Percentiles rank a stretch among this genome's conserved stretches.
Evolutionary conservation across 1,140 invertebrate genomes (phyloP).

Genomic region (Sitobion miscanthi): DNA sequence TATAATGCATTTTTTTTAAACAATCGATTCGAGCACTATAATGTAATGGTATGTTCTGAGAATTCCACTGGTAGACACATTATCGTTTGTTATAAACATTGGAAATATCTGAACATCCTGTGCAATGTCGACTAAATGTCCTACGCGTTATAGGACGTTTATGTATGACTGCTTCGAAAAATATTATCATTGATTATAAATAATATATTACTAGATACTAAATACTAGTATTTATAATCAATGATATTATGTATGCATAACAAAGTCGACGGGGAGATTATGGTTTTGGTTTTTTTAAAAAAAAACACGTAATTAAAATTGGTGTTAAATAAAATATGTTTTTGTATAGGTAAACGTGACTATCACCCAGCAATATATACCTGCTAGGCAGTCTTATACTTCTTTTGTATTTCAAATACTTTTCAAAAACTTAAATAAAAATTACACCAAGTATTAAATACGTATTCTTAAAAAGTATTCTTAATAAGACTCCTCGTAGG

Average conservation of each 20-base stretch:
- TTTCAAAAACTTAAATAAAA: no score
- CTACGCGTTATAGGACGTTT: neutral
- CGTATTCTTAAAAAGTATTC: no score
- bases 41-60: neutral
- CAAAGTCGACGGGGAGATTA: neutral
- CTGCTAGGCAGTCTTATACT: no score
- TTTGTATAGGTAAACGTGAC: neutral
- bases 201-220: no score
- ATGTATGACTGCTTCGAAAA: neutral
- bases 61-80: neutral
- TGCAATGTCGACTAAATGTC: neutral
- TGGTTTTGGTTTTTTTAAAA: no score
- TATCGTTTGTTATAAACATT: neutral
- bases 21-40: neutral
- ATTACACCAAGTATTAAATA: no score
- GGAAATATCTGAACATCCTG: neutral
- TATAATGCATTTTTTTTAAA: neutral
- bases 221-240: no score
- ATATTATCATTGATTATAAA: neutral
- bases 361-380: no score
- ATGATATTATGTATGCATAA: no score
- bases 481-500: no score
- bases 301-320: no score
- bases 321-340: neutral
- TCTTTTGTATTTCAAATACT: no score